phyloP scores from a whole-genome alignment of 2,113 vertebrate genomes.

The Trachemys scripta region DNA sequence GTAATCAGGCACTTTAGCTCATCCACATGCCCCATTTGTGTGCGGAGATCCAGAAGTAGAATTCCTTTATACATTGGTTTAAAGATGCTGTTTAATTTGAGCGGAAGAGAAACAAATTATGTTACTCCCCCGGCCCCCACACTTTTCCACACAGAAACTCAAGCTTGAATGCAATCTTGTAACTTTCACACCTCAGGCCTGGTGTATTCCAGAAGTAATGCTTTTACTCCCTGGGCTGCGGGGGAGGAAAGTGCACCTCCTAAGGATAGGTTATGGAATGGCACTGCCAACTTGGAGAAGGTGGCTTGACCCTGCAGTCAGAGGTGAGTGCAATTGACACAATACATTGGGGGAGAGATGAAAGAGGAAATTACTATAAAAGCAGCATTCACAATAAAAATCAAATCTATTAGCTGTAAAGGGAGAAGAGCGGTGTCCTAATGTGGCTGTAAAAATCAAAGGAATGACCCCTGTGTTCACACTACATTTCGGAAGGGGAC shows the following conservation, averaged over 20 bases:
- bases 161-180: not conserved
- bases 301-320: not conserved
- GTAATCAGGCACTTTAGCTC: slow-evolving; percentile 41
- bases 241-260: not conserved
- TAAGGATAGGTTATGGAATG: not conserved
- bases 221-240: not conserved
- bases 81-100: not conserved
- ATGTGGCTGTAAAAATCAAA: not conserved
- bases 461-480: not conserved
- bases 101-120: not conserved
- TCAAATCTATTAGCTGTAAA: not conserved
- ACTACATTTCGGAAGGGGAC: not conserved
- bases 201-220: not conserved
- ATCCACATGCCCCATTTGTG: slow-evolving; percentile 44
- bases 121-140: not conserved
- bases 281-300: not conserved
- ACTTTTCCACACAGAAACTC: not conserved
- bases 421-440: not conserved
- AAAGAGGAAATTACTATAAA: not conserved
- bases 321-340: not conserved
- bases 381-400: not conserved
- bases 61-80: slow-evolving; percentile 13
- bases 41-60: not conserved
- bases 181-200: not conserved
- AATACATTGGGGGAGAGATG: not conserved